Conservation (phyloP, 2,888 invertebrate species). For the Ectobius pallidus region DNA sequence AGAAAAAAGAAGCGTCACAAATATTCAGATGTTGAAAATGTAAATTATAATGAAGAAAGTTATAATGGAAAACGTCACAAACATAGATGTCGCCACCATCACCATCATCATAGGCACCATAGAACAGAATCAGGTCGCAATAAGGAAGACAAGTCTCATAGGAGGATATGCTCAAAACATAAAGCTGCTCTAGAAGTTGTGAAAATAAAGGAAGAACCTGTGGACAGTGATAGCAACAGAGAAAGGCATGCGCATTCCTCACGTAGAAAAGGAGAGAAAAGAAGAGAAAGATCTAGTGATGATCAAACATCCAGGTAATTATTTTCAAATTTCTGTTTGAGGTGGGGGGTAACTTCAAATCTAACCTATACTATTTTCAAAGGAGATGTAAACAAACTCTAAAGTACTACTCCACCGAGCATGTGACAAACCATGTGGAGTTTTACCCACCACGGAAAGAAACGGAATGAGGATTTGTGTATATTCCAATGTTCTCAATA, state of each 20-base stretch:
- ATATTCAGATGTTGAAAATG: constrained; percentile 19
- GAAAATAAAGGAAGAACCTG: constrained; percentile 30
- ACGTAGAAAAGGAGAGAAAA: neutral
- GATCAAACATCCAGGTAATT: constrained; percentile 12
- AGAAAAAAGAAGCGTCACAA: constrained; percentile 34
- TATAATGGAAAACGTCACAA: neutral
- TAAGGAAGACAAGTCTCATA: neutral
- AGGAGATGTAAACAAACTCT: too few relatives aligned
- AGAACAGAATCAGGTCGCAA: neutral
- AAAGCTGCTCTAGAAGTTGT: constrained; percentile 18
- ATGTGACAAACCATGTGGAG: too few relatives aligned
- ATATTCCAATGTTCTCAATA: too few relatives aligned
- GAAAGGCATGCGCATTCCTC: constrained; percentile 20
- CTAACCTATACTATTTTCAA: too few relatives aligned
- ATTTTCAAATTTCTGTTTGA: too few relatives aligned
- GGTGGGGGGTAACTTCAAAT: too few relatives aligned
- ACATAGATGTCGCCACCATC: constrained; percentile 1
- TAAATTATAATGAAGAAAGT: constrained; percentile 17
- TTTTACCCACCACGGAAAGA: too few relatives aligned
- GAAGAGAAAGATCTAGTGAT: constrained; percentile 9
- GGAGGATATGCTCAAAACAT: neutral
- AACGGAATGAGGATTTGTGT: too few relatives aligned
- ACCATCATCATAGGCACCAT: neutral
- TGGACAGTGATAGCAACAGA: constrained; percentile 1
- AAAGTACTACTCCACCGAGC: too few relatives aligned